These are phyloP conservation scores for Grallaria varia DNA, from an alignment of 2,113 vertebrate species.

Conservation along the genomic window DNA sequence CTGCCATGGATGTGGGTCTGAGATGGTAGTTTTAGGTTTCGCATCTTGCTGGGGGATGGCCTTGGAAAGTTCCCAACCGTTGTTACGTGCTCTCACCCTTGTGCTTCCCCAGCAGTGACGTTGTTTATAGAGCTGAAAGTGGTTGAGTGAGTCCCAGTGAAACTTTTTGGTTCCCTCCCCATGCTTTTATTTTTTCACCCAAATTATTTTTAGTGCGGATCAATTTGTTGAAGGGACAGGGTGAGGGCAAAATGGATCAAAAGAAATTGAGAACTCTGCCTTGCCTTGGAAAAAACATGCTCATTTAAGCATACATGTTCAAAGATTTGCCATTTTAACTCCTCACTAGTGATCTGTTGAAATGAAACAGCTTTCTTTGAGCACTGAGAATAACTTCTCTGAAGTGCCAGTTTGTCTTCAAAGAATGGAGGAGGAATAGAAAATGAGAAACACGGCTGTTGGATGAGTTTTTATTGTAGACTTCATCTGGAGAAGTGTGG, in stretches of 20 bases:
- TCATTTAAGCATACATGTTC: neutral
- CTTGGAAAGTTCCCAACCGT: neutral
- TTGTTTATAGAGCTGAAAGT: neutral
- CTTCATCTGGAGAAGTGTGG: neutral
- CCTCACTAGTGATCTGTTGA: neutral
- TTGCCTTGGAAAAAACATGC: neutral
- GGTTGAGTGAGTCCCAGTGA: neutral
- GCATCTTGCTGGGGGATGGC: rapidly evolving
- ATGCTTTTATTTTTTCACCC: neutral
- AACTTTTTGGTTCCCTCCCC: neutral
- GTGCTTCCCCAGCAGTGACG: rapidly evolving
- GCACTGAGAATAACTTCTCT: neutral
- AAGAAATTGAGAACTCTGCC: neutral
- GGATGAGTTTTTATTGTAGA: neutral
- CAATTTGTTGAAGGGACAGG: neutral
- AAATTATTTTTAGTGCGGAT: neutral
- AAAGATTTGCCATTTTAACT: neutral
- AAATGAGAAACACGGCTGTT: neutral
- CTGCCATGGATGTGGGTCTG: neutral
- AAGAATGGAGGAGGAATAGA: neutral
- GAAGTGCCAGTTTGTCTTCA: neutral
- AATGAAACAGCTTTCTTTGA: neutral
- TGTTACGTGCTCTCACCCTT: neutral
- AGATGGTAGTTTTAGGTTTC: neutral
- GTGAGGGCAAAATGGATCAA: neutral